Conservation (phyloP, 1,140 invertebrate genomes). For the Eulimnadia texana region DNA sequence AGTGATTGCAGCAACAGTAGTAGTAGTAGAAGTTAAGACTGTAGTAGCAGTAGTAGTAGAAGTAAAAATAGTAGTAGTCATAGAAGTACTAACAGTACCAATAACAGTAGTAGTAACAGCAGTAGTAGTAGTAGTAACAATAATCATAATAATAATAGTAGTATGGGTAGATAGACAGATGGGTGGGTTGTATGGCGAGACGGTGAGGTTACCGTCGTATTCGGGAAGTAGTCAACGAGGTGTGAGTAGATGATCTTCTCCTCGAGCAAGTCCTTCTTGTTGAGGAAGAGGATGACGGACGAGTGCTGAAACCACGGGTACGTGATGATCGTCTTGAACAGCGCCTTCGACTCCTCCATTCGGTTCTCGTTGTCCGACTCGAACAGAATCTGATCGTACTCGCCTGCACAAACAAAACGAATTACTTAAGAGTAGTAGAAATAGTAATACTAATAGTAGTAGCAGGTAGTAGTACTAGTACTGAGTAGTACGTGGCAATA, state of each 20-base stretch:
- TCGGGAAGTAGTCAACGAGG: conserved; percentile 47
- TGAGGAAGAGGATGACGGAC: conserved; percentile 46
- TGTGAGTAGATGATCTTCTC: conserved; percentile 48
- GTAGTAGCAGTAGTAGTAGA: too few relatives aligned
- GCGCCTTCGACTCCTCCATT: conserved; percentile 49
- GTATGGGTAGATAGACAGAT: too few relatives aligned
- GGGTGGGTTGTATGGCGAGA: too few relatives aligned
- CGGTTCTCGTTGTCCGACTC: conserved; percentile 43
- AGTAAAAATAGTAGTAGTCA: too few relatives aligned
- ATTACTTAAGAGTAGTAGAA: not conserved
- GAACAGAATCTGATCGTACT: conserved; percentile 33
- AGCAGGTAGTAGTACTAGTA: too few relatives aligned
- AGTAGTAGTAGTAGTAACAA: too few relatives aligned
- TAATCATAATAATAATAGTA: too few relatives aligned
- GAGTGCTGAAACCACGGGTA: conserved; percentile 72
- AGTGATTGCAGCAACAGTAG: too few relatives aligned
- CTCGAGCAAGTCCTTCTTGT: conserved; percentile 47
- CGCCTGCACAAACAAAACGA: conserved; percentile 19
- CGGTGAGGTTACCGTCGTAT: conserved; percentile 50
- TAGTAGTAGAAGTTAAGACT: too few relatives aligned
- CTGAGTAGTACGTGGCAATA: too few relatives aligned
- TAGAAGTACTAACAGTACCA: too few relatives aligned
- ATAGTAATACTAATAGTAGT: not conserved
- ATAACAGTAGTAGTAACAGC: too few relatives aligned
- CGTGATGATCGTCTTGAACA: conserved; percentile 84